Evolutionary conservation across 2,888 invertebrate genomes (phyloP).

Genomic region (Nomada goodeniana): DNA sequence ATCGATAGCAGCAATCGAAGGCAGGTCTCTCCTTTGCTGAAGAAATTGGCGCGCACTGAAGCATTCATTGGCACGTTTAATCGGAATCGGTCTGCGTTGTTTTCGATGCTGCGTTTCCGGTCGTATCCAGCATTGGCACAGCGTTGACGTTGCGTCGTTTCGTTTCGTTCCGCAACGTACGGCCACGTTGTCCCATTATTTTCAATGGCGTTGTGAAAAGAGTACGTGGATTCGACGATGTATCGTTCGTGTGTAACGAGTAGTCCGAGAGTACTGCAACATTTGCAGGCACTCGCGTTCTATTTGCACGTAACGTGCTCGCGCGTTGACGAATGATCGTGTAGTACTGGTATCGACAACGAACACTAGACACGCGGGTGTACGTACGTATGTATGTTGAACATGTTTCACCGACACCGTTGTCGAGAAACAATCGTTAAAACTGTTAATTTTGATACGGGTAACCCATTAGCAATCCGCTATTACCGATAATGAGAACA

Average conservation of each 20-base stretch:
- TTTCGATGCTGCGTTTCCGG: constrained; percentile 36
- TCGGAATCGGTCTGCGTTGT: constrained; percentile 21
- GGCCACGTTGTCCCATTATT: constrained; percentile 22
- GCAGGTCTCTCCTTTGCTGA: constrained; percentile 7
- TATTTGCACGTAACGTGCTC: constrained; percentile 28
- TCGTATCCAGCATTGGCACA: neutral
- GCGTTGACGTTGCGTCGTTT: constrained; percentile 38
- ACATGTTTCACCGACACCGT: neutral
- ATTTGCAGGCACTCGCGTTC: constrained; percentile 15
- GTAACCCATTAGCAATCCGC: too few species aligned
- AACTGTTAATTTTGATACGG: neutral
- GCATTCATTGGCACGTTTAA: constrained; percentile 11
- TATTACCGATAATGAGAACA: neutral
- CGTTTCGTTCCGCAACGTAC: constrained; percentile 14
- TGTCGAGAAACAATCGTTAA: neutral
- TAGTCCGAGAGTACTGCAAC: constrained; percentile 1
- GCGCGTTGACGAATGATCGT: constrained; percentile 2
- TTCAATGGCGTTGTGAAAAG: constrained; percentile 41
- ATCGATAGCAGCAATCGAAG: neutral
- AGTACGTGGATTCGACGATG: constrained; percentile 23
- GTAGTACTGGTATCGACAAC: neutral
- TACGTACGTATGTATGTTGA: neutral
- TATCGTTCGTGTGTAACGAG: constrained; percentile 14
- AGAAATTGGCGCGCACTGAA: neutral
- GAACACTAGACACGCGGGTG: constrained; percentile 4